Evolutionary conservation across 2,113 vertebrate species (phyloP), one percentile per base, ranked within the genome.

Genomic region (Ariopsis seemanni): DNA sequence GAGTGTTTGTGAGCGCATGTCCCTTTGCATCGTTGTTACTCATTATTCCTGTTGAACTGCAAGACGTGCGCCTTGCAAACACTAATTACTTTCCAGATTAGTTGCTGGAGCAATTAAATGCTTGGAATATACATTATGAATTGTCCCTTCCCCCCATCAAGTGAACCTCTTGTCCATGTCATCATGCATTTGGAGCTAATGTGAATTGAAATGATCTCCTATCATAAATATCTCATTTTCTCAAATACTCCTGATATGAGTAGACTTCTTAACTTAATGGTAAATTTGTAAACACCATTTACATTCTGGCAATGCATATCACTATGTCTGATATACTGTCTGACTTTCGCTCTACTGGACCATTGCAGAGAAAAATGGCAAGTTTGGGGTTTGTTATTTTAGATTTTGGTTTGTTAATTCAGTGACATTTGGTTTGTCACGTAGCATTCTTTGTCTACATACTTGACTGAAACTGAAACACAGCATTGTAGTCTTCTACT

Each of bases 21-120:
- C 89, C 89, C 87, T 85, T 92, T 82, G 87, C 84, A 87, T 91
- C 92, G 86, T 84, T 11, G 84, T 87, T 89, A 72, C 90, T 88
- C 88, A 89, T 93, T 90, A 88, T 93, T 91, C 89, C 87, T 87
- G 86, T 83, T 93, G 91, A 90, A 91, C 89, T 90, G 88, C 84
- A 91, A 91, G 91, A 71, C 60, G 78, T 88, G 89, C 85, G 85
- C 90, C 87, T 91, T 85, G 79, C 85, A 82, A 90, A 90, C 87
- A 87, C 89, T 92, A 92, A 93, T 94, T 92, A 92, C 91, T 90
- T 91, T 90, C 85, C 89, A 90, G 91, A 94, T 94, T 92, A 92
- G 89, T 86, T 89, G 89, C 87, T 88, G 91, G 93, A 88, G 86
- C 90, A 88, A 89, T 92, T 91, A 92, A 92, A 92, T 90, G 90